Conservation (phyloP, 92 coral and sea anemone genomes). For the Micromussa lordhowensis region DNA sequence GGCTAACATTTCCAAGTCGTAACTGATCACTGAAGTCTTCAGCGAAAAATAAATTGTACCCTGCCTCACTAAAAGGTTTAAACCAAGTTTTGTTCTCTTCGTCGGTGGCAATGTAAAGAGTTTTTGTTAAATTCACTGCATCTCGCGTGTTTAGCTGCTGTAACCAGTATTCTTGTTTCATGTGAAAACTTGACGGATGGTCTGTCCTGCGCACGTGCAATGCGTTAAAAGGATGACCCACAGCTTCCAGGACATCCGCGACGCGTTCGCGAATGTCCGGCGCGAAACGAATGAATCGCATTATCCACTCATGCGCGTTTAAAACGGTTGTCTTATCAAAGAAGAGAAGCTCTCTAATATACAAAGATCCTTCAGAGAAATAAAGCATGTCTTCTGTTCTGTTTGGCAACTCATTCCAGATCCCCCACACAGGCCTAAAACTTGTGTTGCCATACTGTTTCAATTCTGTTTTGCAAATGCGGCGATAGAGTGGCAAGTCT, state of each 20-base stretch:
- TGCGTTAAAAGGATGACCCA: conserved; percentile 80
- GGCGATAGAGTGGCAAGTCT: conserved; percentile 62
- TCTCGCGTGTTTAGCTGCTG: conserved; percentile 38
- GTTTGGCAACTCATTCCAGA: conserved; percentile 66
- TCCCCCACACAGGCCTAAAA: conserved; percentile 71
- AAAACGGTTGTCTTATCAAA: conserved; percentile 68
- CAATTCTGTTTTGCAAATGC: conserved; percentile 63
- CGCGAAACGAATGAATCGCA: conserved; percentile 77
- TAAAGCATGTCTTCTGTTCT: conserved; percentile 78
- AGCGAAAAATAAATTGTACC: conserved; percentile 82
- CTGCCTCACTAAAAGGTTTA: conserved; percentile 80
- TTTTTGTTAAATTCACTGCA: conserved; percentile 64
- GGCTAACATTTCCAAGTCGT: not conserved
- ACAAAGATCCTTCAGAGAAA: conserved; percentile 94
- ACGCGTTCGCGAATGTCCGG: conserved; percentile 66
- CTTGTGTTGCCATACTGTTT: conserved; percentile 1
- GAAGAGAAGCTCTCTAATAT: conserved; percentile 72
- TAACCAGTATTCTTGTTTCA: conserved; percentile 78
- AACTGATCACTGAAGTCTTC: conserved; percentile 55
- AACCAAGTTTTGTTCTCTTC: conserved; percentile 89
- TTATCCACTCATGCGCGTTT: conserved; percentile 81
- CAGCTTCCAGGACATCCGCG: conserved; percentile 23
- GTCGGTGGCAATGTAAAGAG: conserved; percentile 94
- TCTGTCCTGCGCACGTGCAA: conserved; percentile 91
- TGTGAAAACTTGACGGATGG: conserved; percentile 73